Conservation (phyloP, 2,113 vertebrate genomes). For the Coturnix japonica region DNA sequence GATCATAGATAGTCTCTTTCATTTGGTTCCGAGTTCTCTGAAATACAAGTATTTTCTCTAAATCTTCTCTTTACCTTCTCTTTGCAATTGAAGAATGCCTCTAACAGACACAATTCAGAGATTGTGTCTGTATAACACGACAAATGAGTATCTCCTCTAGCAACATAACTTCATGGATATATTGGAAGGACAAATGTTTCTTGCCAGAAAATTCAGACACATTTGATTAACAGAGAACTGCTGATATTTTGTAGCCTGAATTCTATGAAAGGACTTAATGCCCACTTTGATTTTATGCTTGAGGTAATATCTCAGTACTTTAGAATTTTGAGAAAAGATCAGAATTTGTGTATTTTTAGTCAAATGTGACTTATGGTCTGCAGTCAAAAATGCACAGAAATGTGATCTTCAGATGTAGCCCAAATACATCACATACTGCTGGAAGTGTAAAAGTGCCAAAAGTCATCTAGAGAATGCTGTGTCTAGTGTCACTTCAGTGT, state of each 20-base stretch:
- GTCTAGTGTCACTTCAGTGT: background rate
- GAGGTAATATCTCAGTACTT: background rate
- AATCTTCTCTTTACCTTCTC: background rate
- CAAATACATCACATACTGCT: background rate
- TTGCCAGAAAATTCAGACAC: background rate
- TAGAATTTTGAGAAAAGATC: background rate
- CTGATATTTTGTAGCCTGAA: background rate
- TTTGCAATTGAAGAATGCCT: background rate
- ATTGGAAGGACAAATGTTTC: background rate
- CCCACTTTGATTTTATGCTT: background rate
- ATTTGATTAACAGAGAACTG: background rate
- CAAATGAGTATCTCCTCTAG: background rate
- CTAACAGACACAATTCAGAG: background rate
- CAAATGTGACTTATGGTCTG: background rate
- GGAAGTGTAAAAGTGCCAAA: background rate
- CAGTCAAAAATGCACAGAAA: background rate
- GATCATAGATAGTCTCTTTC: background rate
- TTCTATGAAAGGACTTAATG: background rate
- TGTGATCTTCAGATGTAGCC: background rate
- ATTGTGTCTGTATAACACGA: background rate
- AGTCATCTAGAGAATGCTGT: background rate
- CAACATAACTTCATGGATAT: background rate
- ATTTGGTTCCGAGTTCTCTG: background rate
- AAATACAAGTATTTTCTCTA: background rate
- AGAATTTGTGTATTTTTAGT: background rate